Base-by-base conservation (phyloP, 2,797 vertebrate species). In the Melanotaenia nigrans region DNA sequence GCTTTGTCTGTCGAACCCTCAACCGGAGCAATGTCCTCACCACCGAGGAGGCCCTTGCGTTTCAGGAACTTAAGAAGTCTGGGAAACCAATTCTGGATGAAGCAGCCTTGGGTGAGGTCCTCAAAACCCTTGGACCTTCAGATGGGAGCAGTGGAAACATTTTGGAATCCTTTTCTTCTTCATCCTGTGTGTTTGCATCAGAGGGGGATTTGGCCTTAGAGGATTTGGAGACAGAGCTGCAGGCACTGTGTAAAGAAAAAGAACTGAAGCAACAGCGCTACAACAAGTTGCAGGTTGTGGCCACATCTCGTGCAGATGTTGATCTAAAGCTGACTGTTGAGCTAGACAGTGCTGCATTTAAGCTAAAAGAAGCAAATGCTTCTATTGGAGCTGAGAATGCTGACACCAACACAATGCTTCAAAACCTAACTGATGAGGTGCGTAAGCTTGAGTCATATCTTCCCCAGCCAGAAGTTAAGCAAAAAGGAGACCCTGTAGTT, bases 1-100 rank as follows among this genome's bases (percentile, higher is more conserved):
- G 94, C 10, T 97, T 97, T 87, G 95, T 98, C 79, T 99, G 96
- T 89, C 92, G 89, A 36, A 95, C 85, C 40, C 75, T 97, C 78
- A 96, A 87, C 67, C 93, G 87, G 64, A 92, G 85, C 68, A 93
- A 96, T 22, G 92, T 96, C 18, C 73, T 97, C 45, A 91, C 93
- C 4, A 65, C 81, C 2, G 94, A 96, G 79, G 96, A 98, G 79
- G 81, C 93, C 4, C 84, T 73, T 38, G 95, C 92, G 1, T 97
- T 95, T 87, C 79, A 86, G 10, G 59, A 78, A 8, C 90, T 99
- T 1, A 81, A 84, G 0, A 81, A 92, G 28, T 94, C 94, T 0
- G 92, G 93, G 56, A 95, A 95, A 71, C 92, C 95, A 16, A 28
- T 97, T 62, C 88, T 99, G 65, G 96, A 96, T 83, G 95, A 95